Conservation (phyloP, 2,113 vertebrate genomes). For the Anoplopoma fimbria region DNA sequence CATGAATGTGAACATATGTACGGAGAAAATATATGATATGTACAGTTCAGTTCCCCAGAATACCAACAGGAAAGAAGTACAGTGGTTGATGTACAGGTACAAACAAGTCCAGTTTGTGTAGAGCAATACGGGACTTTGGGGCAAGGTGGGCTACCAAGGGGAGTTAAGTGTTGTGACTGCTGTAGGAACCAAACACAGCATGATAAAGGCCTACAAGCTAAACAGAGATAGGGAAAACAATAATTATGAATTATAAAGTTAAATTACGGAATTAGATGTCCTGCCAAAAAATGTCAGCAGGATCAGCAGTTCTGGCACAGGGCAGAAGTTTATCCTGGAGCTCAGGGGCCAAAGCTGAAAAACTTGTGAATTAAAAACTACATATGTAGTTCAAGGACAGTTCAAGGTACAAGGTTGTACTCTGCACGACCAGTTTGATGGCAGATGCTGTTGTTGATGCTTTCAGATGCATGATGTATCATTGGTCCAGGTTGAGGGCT, state of each 20-base stretch:
- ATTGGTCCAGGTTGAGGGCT: neutral
- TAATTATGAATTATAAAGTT: neutral
- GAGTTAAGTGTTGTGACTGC: no score
- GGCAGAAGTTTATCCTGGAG: neutral
- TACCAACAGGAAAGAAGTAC: no score
- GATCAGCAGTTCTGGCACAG: no score
- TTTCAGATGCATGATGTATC: neutral
- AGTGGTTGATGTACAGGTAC: no score
- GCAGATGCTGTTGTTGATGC: neutral
- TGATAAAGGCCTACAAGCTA: neutral
- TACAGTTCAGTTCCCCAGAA: no score
- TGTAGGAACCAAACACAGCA: neutral
- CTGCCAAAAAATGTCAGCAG: no score
- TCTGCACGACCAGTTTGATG: neutral
- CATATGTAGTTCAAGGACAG: neutral
- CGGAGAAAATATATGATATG: no score
- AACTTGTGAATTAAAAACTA: neutral
- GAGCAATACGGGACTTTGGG: no score
- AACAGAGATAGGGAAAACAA: neutral
- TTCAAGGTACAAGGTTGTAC: neutral
- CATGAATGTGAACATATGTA: no score
- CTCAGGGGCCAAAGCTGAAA: neutral
- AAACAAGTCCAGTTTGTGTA: no score
- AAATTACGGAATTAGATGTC: neutral
- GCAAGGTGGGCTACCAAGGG: no score